Evolutionary conservation across 2,888 invertebrate genomes (phyloP).

Genomic region (Dasysyrphus albostriatus): DNA sequence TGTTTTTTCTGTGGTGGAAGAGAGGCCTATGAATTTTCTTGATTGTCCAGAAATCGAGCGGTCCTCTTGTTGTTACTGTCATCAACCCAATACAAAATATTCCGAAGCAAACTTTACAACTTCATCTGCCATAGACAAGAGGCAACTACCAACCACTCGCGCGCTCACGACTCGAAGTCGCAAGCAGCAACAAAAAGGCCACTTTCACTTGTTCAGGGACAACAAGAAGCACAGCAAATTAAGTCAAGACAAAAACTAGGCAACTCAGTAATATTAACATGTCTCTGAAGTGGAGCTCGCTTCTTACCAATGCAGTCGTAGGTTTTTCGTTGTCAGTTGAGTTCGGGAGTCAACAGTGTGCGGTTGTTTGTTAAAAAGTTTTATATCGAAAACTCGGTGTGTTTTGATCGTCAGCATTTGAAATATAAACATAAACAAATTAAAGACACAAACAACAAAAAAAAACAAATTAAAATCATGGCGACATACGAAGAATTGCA

Average conservation of each 20-base stretch:
- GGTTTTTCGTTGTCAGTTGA: slow-evolving; percentile 55
- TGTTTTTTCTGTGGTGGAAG: not conserved
- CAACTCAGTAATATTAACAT: slow-evolving; percentile 63
- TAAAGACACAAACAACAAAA: slow-evolving; percentile 1
- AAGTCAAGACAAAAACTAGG: slow-evolving; percentile 67
- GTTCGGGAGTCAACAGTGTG: slow-evolving; percentile 58
- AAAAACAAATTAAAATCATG: slow-evolving; percentile 81
- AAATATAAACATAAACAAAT: slow-evolving; percentile 39
- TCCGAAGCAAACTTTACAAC: slow-evolving; percentile 48
- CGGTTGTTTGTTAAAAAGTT: slow-evolving; percentile 56
- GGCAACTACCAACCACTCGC: not conserved
- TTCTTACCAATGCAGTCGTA: slow-evolving; percentile 54
- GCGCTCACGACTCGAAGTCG: slow-evolving; percentile 6
- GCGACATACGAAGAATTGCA: slow-evolving; percentile 85
- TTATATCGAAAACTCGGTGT: slow-evolving; percentile 15
- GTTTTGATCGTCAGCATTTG: slow-evolving; percentile 1
- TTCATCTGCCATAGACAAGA: slow-evolving; percentile 35
- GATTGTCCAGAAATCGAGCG: slow-evolving; percentile 39
- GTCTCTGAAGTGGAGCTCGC: slow-evolving; percentile 57
- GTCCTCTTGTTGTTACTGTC: slow-evolving; percentile 29
- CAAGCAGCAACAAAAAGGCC: slow-evolving; percentile 53
- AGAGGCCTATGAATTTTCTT: slow-evolving; percentile 51
- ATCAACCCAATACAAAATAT: slow-evolving; percentile 38
- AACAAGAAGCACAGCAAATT: slow-evolving; percentile 42
- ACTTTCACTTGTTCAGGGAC: slow-evolving; percentile 76